These are phyloP conservation scores for Cyanoramphus novaezelandiae DNA, from an alignment of 2,113 vertebrate species.

Conservation along the genomic window DNA sequence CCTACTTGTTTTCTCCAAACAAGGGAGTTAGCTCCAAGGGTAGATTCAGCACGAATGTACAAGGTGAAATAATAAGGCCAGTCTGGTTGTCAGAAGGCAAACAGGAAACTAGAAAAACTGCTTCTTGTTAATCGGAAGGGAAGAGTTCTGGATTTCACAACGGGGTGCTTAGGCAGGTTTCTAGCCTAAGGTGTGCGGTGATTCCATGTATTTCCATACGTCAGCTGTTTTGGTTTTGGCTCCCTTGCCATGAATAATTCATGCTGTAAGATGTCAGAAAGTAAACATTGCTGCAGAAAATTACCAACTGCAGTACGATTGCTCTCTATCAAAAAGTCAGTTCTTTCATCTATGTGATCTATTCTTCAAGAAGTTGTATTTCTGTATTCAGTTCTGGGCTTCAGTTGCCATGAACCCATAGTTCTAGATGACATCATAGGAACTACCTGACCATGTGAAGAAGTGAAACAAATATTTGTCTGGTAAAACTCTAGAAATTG, in stretches of 20 bases:
- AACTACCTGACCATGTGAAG: background rate
- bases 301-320: background rate
- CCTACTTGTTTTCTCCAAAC: background rate
- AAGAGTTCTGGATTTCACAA: background rate
- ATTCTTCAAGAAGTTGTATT: background rate
- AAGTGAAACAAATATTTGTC: background rate
- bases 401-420: background rate
- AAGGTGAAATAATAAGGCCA: background rate
- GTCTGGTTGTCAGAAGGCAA: background rate
- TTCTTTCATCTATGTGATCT: background rate
- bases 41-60: background rate
- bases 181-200: background rate
- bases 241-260: background rate
- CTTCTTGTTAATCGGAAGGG: background rate
- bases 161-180: background rate
- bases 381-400: background rate
- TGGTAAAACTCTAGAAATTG: background rate
- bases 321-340: background rate
- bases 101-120: background rate
- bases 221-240: background rate
- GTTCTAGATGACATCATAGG: background rate
- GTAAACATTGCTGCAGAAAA: background rate
- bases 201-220: background rate
- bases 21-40: background rate
- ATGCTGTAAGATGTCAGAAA: background rate